These are phyloP conservation scores for Panorpa germanica DNA, from an alignment of 2,888 invertebrate genomes.

Conservation along the genomic window DNA sequence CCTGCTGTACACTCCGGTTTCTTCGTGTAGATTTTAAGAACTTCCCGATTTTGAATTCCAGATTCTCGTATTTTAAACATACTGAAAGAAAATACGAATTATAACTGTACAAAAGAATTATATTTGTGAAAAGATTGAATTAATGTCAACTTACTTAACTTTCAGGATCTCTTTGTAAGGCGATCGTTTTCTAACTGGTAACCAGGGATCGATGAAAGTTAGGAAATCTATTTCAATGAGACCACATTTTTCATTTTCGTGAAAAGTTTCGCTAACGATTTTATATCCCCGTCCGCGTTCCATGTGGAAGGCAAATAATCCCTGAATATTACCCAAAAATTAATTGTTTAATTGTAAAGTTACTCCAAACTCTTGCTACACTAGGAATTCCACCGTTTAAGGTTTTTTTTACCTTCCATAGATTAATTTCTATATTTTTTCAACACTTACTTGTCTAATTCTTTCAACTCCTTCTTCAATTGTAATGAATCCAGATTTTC, in stretches of 20 bases:
- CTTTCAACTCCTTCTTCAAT: constrained; percentile 40
- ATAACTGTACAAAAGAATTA: no score
- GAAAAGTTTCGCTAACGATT: constrained; percentile 34
- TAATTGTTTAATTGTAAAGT: no score
- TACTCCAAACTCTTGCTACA: no score
- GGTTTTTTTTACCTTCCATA: no score
- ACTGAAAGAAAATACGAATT: constrained; percentile 21
- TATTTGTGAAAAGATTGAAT: constrained; percentile 4
- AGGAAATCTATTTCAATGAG: constrained; percentile 34
- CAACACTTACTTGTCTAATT: constrained; percentile 29
- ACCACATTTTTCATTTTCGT: constrained; percentile 40
- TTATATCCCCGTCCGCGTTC: constrained; percentile 34
- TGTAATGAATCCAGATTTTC: constrained; percentile 32
- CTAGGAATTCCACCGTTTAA: no score
- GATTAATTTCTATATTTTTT: constrained; percentile 14
- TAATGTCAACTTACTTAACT: constrained; percentile 26
- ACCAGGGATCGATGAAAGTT: constrained; percentile 32
- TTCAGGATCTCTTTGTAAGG: constrained; percentile 32
- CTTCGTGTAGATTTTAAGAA: constrained; percentile 30
- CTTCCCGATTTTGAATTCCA: constrained; percentile 34
- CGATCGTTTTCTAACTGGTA: constrained; percentile 31
- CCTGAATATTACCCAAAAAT: no score
- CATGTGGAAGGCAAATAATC: constrained; percentile 35
- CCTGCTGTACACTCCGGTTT: constrained; percentile 35
- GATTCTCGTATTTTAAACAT: constrained; percentile 34